phyloP scores from a whole-genome alignment of 2,113 vertebrate genomes.

The Pollachius pollachius region DNA sequence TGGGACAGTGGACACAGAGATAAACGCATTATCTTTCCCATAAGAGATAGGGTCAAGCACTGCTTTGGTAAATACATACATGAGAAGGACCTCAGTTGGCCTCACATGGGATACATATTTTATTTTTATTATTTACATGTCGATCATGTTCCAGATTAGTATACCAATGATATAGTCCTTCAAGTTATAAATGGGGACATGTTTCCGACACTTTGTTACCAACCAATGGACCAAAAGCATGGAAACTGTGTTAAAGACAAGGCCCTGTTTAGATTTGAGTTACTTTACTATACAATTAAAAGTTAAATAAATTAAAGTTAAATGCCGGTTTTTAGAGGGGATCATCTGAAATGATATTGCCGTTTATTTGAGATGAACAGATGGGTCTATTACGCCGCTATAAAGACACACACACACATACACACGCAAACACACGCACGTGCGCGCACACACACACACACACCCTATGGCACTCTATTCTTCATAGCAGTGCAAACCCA shows the following conservation, averaged over 20 bases:
- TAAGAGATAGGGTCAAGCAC: not conserved
- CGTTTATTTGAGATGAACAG: slow-evolving; percentile 17
- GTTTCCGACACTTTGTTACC: too few relatives aligned
- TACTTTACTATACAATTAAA: too few relatives aligned
- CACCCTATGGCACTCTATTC: not conserved
- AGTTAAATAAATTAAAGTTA: too few relatives aligned
- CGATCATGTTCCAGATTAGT: too few relatives aligned
- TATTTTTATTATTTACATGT: too few relatives aligned
- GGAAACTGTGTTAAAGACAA: not conserved
- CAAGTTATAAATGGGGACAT: too few relatives aligned
- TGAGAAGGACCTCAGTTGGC: too few relatives aligned
- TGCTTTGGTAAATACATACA: not conserved
- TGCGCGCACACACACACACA: not conserved
- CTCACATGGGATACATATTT: too few relatives aligned
- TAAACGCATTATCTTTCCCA: not conserved
- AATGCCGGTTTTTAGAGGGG: not conserved
- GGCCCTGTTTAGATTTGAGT: too few relatives aligned
- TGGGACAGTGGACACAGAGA: slow-evolving; percentile 35
- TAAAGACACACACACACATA: slow-evolving; percentile 1
- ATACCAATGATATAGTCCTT: too few relatives aligned
- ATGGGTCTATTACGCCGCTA: not conserved
- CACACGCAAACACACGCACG: not conserved
- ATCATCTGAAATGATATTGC: not conserved
- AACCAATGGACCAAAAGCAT: not conserved
- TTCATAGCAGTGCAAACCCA: not conserved